These are phyloP conservation scores for Etheostoma nigrum DNA, from an alignment of 2,797 vertebrate genomes.

Conservation along the genomic window DNA sequence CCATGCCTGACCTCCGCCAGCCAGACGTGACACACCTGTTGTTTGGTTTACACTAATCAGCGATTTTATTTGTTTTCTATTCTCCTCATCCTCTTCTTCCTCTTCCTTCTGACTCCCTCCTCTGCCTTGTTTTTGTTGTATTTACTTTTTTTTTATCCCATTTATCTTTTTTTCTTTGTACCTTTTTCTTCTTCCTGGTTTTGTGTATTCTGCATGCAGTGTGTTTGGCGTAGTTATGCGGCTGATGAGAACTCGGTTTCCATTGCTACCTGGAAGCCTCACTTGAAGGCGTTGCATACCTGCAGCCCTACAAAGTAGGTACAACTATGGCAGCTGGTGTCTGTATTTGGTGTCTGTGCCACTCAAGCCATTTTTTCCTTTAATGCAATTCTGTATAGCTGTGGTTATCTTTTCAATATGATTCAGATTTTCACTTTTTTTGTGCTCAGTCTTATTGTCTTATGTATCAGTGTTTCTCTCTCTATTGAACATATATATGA, in stretches of 20 bases:
- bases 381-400: conserved; percentile 40
- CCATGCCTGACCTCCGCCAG: conserved; percentile 79
- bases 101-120: conserved; percentile 48
- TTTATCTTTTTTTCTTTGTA: conserved; percentile 54
- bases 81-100: conserved; percentile 79
- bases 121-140: conserved; percentile 36
- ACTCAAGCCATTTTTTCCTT: conserved; percentile 39
- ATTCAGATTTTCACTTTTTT: conserved; percentile 31
- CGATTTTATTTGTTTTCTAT: conserved; percentile 76
- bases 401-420: conserved; percentile 51
- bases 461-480: conserved; percentile 12
- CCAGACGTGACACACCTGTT: conserved; percentile 48
- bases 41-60: conserved; percentile 88
- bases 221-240: conserved; percentile 99
- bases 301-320: conserved; percentile 99
- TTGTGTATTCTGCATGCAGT: conserved; percentile 89
- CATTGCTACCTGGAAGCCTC: conserved; percentile 99
- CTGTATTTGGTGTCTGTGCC: conserved; percentile 83
- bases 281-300: conserved; percentile 99
- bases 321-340: conserved; percentile 88
- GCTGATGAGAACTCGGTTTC: conserved; percentile 99
- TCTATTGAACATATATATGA: background rate
- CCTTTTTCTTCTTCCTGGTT: conserved; percentile 65
- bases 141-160: conserved; percentile 28
- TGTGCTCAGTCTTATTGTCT: conserved; percentile 29